Evolutionary conservation across 2,113 vertebrate genomes (phyloP), one percentile per base, ranked within the genome.

Genomic region (Pundamilia nyererei): DNA sequence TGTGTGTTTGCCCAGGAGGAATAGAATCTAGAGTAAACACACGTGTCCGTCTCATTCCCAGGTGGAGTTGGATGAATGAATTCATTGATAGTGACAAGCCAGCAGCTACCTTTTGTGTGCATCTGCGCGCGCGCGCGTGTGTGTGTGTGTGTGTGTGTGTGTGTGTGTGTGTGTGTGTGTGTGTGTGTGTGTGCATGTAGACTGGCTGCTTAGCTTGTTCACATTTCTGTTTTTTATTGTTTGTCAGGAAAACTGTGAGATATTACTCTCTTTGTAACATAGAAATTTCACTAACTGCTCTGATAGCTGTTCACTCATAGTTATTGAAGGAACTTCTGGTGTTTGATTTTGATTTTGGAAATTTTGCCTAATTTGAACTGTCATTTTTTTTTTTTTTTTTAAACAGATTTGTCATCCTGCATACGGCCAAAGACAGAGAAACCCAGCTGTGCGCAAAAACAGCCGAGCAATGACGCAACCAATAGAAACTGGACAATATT

Each of bases 11-110:
- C 82, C 80, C 58, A 9, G 53, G 89, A 88, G 91, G 85, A 94
- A 94, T 85, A 90, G 92, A 93, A 94, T 92, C 92, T 93, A 94
- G 92, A 93, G 91, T 90, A 95, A 95, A 95, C 93, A 94, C 84
- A 87, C 65, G 89, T 84, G 56, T 81, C 77, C 40, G 3, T 82
- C 83, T 90, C 85, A 89, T 91, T 93, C 93, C 93, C 94, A 96
- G 94, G 91, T 95, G 90, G 92, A 95, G 81, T 14, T 47, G 29
- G 31, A 81, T 86, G 81, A 83, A 94, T 92, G 86, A 91, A 91
- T 82, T 26, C 65, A 89, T 82, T 62, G 89, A 91, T 93, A 94
- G 90, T 86, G 89, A 88, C 88, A 81, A 85, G 83, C 60, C 68
- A 56, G 80, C 29, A 79, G 62, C 75, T 82, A 47, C 12, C 12